A percentile compares a stretch with the other conserved stretches of the same genome.
These are phyloP conservation scores for Melinaea marsaeus DNA, from an alignment of 2,888 invertebrate species.

Conservation along the genomic window DNA sequence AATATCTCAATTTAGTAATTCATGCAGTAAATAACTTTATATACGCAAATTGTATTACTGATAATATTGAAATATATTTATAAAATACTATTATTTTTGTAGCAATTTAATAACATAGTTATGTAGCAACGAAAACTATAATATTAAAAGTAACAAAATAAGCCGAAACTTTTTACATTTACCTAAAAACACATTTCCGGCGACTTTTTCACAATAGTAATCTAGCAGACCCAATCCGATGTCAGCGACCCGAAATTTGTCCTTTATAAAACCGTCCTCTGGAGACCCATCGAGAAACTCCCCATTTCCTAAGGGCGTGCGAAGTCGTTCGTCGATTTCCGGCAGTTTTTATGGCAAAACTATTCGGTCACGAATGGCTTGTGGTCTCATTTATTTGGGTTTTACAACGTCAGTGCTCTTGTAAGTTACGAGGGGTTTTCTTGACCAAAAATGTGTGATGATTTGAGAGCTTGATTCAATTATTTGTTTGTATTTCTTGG, in stretches of 20 bases:
- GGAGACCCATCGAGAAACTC: conserved; percentile 7
- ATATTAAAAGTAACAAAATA: background rate
- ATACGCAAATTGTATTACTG: too few species aligned
- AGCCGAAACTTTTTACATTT: background rate
- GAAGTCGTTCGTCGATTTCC: conserved; percentile 26
- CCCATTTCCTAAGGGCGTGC: conserved; percentile 19
- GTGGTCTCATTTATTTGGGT: conserved; percentile 16
- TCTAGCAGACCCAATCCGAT: conserved; percentile 14
- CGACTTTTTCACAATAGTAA: conserved; percentile 9
- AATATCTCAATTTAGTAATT: too few species aligned
- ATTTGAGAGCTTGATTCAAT: background rate
- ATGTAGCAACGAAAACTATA: background rate
- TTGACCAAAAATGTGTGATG: conserved; percentile 31
- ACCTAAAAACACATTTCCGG: background rate
- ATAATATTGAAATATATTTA: too few species aligned
- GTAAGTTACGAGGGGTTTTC: conserved; percentile 32
- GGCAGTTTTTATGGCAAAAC: conserved; percentile 39
- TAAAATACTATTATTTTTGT: too few species aligned
- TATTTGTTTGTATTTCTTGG: conserved; percentile 17
- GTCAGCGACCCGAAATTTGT: conserved; percentile 10
- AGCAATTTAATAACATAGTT: background rate
- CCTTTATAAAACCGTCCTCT: conserved; percentile 13
- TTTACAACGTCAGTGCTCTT: conserved; percentile 12
- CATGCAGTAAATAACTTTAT: too few species aligned
- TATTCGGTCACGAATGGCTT: conserved; percentile 13